A percentile compares a stretch with the other conserved stretches of the same genome.
These are phyloP conservation scores for Fabriciana adippe DNA, from an alignment of 2,888 invertebrate species.

Conservation along the genomic window DNA sequence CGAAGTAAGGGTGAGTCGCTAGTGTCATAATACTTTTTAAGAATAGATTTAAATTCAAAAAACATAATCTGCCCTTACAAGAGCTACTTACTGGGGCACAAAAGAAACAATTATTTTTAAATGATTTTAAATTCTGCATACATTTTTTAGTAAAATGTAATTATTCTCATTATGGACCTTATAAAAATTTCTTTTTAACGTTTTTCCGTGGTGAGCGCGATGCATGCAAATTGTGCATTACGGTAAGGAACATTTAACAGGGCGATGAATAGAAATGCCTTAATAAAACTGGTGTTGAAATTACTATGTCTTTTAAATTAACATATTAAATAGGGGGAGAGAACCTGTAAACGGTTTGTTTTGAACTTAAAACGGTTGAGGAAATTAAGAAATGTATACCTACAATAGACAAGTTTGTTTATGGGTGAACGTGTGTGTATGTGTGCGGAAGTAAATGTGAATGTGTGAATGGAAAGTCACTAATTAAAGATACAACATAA, in stretches of 20 bases:
- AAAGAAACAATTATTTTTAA: background rate
- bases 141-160: too few species aligned
- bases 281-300: conserved; percentile 33
- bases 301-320: conserved; percentile 32
- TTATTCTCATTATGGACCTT: too few species aligned
- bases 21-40: too few species aligned
- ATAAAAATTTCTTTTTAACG: background rate
- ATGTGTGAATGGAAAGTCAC: too few species aligned
- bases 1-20: too few species aligned
- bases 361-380: background rate
- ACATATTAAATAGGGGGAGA: conserved; percentile 24
- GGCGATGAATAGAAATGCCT: conserved; percentile 37
- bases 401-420: too few species aligned
- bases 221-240: conserved; percentile 32
- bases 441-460: background rate
- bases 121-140: too few species aligned
- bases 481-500: too few species aligned
- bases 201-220: conserved; percentile 11
- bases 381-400: too few species aligned
- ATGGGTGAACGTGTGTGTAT: background rate
- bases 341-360: conserved; percentile 2
- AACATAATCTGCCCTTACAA: background rate
- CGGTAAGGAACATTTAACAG: conserved; percentile 21
- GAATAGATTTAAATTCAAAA: background rate
- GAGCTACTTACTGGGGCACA: too few species aligned